phyloP scores from a whole-genome alignment of 2,113 vertebrate species.

The Pterocles orientalis region DNA sequence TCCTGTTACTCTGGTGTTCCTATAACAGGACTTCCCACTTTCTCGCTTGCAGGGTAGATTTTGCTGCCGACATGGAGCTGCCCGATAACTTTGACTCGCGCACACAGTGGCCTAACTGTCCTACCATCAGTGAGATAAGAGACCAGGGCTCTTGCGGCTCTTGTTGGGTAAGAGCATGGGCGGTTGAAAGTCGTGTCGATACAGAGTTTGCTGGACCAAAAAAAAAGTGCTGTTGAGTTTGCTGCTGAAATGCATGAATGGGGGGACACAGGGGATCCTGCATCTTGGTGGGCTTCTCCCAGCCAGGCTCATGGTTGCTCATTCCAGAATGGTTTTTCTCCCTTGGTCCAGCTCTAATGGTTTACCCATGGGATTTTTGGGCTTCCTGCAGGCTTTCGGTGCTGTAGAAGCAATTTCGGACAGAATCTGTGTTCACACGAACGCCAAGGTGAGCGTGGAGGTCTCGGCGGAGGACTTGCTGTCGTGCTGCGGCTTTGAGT shows the following conservation, averaged over 20 bases:
- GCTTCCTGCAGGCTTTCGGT: slow-evolving; percentile 84
- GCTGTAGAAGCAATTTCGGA: slow-evolving; percentile 92
- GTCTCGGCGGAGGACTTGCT: slow-evolving; percentile 93
- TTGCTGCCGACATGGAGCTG: slow-evolving; percentile 71
- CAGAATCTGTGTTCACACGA: slow-evolving; percentile 86
- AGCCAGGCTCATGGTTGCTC: background rate
- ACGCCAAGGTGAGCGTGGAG: slow-evolving; percentile 80
- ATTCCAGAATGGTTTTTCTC: background rate
- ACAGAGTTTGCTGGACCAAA: background rate
- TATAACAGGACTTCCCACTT: background rate
- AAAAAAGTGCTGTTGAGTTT: background rate
- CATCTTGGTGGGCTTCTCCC: background rate
- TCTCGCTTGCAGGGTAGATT: slow-evolving; percentile 71
- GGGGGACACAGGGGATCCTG: background rate
- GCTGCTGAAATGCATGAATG: background rate
- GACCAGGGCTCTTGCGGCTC: slow-evolving; percentile 95
- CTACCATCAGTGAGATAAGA: slow-evolving; percentile 87
- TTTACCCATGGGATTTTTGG: background rate
- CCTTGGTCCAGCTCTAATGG: background rate
- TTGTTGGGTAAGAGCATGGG: slow-evolving; percentile 87
- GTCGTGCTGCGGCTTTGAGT: slow-evolving; percentile 85
- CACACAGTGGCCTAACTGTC: slow-evolving; percentile 87
- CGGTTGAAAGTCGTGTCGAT: fast-evolving
- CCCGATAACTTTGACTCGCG: slow-evolving; percentile 87
- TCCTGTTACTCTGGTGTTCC: fast-evolving